These are phyloP conservation scores for Tetranychus cinnabarinus DNA, from an alignment of 1,140 invertebrate species.

Conservation along the genomic window DNA sequence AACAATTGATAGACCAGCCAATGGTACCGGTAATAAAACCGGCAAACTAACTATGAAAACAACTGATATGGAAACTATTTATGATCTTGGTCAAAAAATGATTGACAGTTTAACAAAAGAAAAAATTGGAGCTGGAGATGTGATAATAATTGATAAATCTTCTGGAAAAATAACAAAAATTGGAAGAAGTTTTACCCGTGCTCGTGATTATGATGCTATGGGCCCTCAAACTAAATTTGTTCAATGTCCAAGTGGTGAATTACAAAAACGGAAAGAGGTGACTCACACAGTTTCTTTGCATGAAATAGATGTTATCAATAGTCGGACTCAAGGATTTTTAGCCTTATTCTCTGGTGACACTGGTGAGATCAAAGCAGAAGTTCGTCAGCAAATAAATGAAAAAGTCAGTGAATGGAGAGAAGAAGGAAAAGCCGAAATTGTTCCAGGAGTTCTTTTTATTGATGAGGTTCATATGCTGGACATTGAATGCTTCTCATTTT, in stretches of 20 bases:
- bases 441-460: slow-evolving; percentile 78
- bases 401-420: slow-evolving; percentile 97
- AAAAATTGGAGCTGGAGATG: slow-evolving; percentile 56
- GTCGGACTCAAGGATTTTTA: slow-evolving; percentile 83
- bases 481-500: slow-evolving; percentile 93
- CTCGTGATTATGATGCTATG: slow-evolving; percentile 92
- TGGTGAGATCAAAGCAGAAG: slow-evolving; percentile 93
- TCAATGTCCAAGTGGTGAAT: slow-evolving; percentile 90
- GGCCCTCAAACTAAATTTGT: slow-evolving; percentile 71
- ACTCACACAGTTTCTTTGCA: slow-evolving; percentile 96
- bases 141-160: slow-evolving; percentile 92
- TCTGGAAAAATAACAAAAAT: slow-evolving; percentile 88
- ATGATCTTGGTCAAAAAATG: slow-evolving; percentile 95
- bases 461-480: slow-evolving; percentile 96
- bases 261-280: slow-evolving; percentile 96
- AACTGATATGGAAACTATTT: slow-evolving; percentile 98
- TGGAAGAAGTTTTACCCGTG: slow-evolving; percentile 79
- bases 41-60: slow-evolving; percentile 90
- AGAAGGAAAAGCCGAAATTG: slow-evolving; percentile 95
- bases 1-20: slow-evolving; percentile 77
- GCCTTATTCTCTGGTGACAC: slow-evolving; percentile 95
- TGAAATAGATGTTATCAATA: slow-evolving; percentile 96
- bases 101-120: slow-evolving; percentile 91
- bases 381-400: slow-evolving; percentile 92
- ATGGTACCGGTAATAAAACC: slow-evolving; percentile 49